Base-by-base conservation (phyloP, 1,140 invertebrate genomes). In the Zaprionus inermis region DNA sequence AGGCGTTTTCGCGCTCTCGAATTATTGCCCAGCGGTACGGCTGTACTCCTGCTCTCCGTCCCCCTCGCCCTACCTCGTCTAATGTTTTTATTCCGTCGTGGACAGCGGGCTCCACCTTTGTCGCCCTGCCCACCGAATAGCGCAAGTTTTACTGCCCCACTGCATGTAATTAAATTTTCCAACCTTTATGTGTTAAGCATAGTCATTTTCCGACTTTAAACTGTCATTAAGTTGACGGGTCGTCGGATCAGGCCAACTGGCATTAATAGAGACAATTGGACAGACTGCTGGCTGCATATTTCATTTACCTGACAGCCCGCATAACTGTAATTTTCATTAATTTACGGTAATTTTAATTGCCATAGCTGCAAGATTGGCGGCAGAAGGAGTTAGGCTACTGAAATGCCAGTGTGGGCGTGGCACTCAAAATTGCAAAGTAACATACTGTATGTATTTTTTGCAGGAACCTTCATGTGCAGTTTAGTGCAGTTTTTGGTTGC, bases 111-210 rank as follows among this genome's bases (percentile, higher is more conserved):
- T 24, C 67, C 71, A 64, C 69, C 67, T 32, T 66, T 46, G 49
- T 56, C 28, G 51, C 51, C 32, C 41, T 70, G 20, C 22, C 55
- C 56, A 54, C 51, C 59, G 54, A 49, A 72, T 66, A 30, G 32
- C 28, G 12, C 10, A 11, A 51, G 28, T 41, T 58, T 34, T 68
- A 44, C 41, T 38, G 30, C 5, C 38, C 58, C 61, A 70, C 69
- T 69, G 79, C 71, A 64, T 88, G 83, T 88, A 88, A 88, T 88
- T 88, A 88, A 88, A 88, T 88, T 88, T 86, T 67, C 83, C 83
- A 89, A 68, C 84, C 73, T 89, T 88, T 84, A 83, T 89, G 84
- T 78, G 84, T 58, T 72, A 75, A 88, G 84, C 83, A 89, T 84
- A 80, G 84, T 78, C 83, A 88, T 88, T 89, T 89, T 59, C 44